Base-by-base conservation (phyloP, 2,797 vertebrate species). In the Chaetodon trifasciatus region DNA sequence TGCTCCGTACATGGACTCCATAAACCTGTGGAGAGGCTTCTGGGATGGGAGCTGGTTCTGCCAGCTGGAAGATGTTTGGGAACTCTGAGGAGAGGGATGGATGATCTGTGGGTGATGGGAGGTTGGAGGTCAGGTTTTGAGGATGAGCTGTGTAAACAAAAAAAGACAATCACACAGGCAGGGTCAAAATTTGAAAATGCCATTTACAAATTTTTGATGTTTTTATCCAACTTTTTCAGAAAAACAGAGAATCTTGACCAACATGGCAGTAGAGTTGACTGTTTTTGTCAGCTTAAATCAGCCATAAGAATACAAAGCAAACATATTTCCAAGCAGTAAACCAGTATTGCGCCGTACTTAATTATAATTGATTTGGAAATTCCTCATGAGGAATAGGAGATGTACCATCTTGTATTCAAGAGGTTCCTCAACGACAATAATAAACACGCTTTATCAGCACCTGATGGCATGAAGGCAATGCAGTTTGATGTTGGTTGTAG, bases 51-150 rank as follows among this genome's bases (percentile, higher is more conserved):
- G 74, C 62, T 5, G 80, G 77, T 60, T 93, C 89, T 4, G 70
- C 64, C 39, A 88, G 42, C 57, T 92, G 93, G 78, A 87, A 86
- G 64, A 91, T 66, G 70, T 74, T 85, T 23, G 89, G 77, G 49
- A 94, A 89, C 12, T 89, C 84, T 23, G 86, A 60, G 32, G 84
- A 85, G 58, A 91, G 80, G 5, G 82, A 78, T 21, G 81, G 82
- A 57, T 60, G 78, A 49, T 76, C 82, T 49, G 81, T 39, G 28
- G 62, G 56, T 11, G 77, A 55, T 1, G 68, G 44, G 52, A 81
- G 23, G 15, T 55, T 69, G 53, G 75, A n/a, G 35, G 60, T 67
- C 32, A 70, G 10, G 58, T 84, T 79, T 24, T 70, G 24, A 85
- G 80, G 63, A 65, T 80, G 77, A 76, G 75, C 88, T 90, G 75